phyloP scores from a whole-genome alignment of 1,140 invertebrate genomes.

The Coenobita brevimanus region DNA sequence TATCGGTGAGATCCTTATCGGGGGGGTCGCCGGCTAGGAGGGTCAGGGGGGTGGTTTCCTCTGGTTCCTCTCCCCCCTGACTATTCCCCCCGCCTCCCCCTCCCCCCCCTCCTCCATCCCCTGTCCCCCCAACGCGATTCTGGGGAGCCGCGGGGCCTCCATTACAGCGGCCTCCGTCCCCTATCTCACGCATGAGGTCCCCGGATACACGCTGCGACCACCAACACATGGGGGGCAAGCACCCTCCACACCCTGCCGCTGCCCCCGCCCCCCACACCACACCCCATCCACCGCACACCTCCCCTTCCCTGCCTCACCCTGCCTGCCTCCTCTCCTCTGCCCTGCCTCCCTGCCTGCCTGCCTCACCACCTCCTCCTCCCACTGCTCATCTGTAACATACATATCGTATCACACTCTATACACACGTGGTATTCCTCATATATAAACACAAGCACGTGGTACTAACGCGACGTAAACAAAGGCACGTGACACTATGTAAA shows the following conservation, averaged over 20 bases:
- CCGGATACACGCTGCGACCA: slow-evolving; percentile 55
- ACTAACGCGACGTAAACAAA: too few relatives aligned
- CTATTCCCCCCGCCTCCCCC: slow-evolving; percentile 3
- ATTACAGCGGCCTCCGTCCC: slow-evolving; percentile 59
- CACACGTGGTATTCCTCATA: too few relatives aligned
- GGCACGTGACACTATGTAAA: too few relatives aligned
- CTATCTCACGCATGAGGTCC: slow-evolving; percentile 64
- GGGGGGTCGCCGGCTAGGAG: slow-evolving; percentile 49
- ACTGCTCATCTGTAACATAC: too few relatives aligned
- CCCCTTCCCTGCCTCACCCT: too few relatives aligned
- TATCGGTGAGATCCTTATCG: slow-evolving; percentile 61
- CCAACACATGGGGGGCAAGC: slow-evolving; percentile 61
- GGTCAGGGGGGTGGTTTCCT: slow-evolving; percentile 60
- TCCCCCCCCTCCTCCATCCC: slow-evolving; percentile 11
- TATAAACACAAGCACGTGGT: too few relatives aligned
- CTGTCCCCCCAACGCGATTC: not conserved
- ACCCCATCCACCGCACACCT: too few relatives aligned
- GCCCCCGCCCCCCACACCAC: not conserved
- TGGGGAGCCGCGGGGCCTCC: slow-evolving; percentile 53
- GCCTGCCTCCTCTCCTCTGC: too few relatives aligned
- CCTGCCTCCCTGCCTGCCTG: too few relatives aligned
- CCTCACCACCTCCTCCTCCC: too few relatives aligned
- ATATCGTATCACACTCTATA: too few relatives aligned
- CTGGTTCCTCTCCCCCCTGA: slow-evolving; percentile 49
- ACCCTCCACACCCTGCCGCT: slow-evolving; percentile 17